Conservation (phyloP, 2,888 invertebrate species). For the Homarus gammarus region DNA sequence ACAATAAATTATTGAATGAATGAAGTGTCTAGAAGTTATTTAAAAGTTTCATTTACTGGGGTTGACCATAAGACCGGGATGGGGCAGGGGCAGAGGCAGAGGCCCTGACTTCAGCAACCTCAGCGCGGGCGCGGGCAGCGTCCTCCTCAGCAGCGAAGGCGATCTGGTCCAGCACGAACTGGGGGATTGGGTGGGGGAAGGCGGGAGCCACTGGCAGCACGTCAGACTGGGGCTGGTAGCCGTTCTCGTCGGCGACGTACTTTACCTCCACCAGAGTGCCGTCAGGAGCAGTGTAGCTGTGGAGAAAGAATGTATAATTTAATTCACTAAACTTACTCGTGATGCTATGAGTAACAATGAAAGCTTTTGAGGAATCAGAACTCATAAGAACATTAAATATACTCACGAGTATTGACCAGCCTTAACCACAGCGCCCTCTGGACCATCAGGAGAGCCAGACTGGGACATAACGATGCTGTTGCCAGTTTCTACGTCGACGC, state of each 20-base stretch:
- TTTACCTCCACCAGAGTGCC: conserved; percentile 16
- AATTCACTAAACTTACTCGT: not conserved
- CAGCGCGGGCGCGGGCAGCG: not conserved
- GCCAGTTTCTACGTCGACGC: conserved; percentile 10
- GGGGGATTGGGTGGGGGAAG: conserved; percentile 10
- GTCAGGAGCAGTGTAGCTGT: conserved; percentile 35
- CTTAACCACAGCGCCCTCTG: conserved; percentile 22
- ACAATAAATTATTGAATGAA: too few relatives aligned
- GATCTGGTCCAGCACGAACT: conserved; percentile 39
- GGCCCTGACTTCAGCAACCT: not conserved
- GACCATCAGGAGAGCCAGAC: conserved; percentile 15
- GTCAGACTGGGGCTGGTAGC: conserved; percentile 17
- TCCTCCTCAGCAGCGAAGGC: conserved; percentile 10
- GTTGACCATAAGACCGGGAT: not conserved
- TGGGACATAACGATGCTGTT: conserved; percentile 12
- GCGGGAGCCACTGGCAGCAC: not conserved
- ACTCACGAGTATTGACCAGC: conserved; percentile 42
- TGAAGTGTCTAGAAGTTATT: too few relatives aligned
- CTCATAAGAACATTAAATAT: not conserved
- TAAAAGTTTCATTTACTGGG: too few relatives aligned
- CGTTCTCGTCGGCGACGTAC: conserved; percentile 37
- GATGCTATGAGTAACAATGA: not conserved
- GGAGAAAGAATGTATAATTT: not conserved
- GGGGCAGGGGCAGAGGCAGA: not conserved
- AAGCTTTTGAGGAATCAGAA: not conserved